A percentile compares a stretch with the other conserved stretches of the same genome.
Evolutionary conservation across 2,797 vertebrate species (phyloP).

Genomic region (Etheostoma nigrum): DNA sequence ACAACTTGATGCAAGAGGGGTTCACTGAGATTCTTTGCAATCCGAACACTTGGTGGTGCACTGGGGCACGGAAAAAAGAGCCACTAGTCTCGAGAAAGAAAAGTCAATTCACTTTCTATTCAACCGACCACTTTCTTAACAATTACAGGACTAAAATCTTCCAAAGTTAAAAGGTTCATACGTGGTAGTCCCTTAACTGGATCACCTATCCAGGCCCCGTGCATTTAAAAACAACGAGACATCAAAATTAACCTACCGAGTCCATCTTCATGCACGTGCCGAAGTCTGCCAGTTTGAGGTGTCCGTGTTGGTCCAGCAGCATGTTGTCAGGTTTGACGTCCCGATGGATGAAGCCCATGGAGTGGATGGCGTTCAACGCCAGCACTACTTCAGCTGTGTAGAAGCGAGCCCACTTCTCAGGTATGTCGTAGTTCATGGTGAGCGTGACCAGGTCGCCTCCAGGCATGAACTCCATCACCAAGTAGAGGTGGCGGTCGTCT

Average conservation of each 20-base stretch:
- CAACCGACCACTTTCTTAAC: background rate
- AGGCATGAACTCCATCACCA: constrained; percentile 99
- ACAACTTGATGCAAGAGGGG: constrained; percentile 49
- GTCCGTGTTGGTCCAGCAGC: constrained; percentile 94
- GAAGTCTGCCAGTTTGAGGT: constrained; percentile 97
- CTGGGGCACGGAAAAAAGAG: constrained; percentile 8
- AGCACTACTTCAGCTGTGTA: constrained; percentile 97
- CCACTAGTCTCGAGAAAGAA: background rate
- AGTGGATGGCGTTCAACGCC: constrained; percentile 96
- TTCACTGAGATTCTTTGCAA: constrained; percentile 2
- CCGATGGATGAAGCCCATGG: constrained; percentile 97
- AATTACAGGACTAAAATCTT: background rate
- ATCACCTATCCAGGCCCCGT: background rate
- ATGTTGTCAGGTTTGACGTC: constrained; percentile 99
- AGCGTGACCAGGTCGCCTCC: constrained; percentile 98
- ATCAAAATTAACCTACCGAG: constrained; percentile 83
- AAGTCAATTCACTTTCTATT: background rate
- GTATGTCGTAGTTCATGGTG: constrained; percentile 97
- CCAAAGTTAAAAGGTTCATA: background rate
- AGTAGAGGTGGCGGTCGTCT: constrained; percentile 94
- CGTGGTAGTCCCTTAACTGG: background rate
- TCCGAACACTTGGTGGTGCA: constrained; percentile 75
- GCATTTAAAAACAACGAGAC: background rate
- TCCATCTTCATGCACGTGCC: constrained; percentile 99
- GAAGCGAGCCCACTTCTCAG: constrained; percentile 96